These are phyloP conservation scores for Diaperis boleti DNA, from an alignment of 2,888 invertebrate genomes.

Conservation along the genomic window DNA sequence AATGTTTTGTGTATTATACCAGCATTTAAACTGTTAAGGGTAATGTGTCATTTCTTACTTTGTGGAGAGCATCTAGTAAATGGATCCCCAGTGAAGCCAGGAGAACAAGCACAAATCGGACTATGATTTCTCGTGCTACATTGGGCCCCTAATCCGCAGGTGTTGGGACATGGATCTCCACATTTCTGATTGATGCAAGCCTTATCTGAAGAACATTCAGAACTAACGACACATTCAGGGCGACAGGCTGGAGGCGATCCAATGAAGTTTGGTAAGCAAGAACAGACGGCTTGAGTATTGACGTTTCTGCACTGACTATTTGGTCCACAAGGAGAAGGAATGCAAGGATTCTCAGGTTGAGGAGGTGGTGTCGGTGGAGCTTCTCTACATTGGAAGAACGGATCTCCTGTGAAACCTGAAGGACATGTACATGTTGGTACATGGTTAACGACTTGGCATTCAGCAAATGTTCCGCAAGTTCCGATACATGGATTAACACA, in stretches of 20 bases:
- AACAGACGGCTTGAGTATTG: conserved; percentile 86
- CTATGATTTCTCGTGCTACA: conserved; percentile 88
- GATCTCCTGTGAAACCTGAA: conserved; percentile 82
- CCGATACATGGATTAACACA: conserved; percentile 88
- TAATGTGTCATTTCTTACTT: too few species aligned
- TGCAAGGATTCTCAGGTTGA: conserved; percentile 76
- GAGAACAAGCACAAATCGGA: conserved; percentile 88
- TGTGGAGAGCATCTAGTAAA: conserved; percentile 80
- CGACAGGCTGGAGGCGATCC: conserved; percentile 85
- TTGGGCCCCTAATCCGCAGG: conserved; percentile 87
- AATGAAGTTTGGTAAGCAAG: conserved; percentile 82
- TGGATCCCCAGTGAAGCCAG: conserved; percentile 89
- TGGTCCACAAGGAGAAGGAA: conserved; percentile 88
- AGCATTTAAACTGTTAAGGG: too few species aligned
- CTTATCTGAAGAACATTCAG: conserved; percentile 84
- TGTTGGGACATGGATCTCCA: conserved; percentile 88
- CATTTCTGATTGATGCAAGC: conserved; percentile 90
- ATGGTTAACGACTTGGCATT: conserved; percentile 83
- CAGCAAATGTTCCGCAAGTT: conserved; percentile 84
- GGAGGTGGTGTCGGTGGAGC: conserved; percentile 66
- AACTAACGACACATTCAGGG: conserved; percentile 89
- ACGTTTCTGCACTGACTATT: conserved; percentile 87
- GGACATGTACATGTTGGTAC: conserved; percentile 84
- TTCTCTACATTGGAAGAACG: conserved; percentile 81
- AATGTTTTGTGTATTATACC: too few species aligned